Base-by-base conservation (phyloP, 2,113 vertebrate genomes). In the Alethe castanea region DNA sequence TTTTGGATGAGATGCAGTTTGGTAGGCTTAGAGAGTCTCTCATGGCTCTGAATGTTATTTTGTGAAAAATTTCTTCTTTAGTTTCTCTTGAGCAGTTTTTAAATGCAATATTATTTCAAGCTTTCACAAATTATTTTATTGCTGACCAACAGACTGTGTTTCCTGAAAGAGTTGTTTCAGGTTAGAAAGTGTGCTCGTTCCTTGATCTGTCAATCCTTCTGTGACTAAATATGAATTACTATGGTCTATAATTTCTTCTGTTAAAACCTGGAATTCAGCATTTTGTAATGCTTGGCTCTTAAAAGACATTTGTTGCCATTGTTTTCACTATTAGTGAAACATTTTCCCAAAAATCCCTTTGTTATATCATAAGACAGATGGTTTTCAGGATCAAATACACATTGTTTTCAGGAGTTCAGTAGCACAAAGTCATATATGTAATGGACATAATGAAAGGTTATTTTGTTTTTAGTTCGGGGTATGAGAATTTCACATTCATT, bases 381-480 rank as follows among this genome's bases (percentile, higher is more conserved):
- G 64, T 13, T 81, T 87, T 47, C 16, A 66, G 36, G n/a, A 60
- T 36, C 33, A 85, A 72, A 93, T 54, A 5, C 1, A 2, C 17
- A 16, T 19, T 53, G 6, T 9, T 94, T 93, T 66, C 40, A 82
- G 31, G 25, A n/a, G 17, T 48, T 73, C 59, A 35, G 67, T 73
- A 74, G 62, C 11, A 64, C 19, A 73, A 23, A n/a, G 6, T 5
- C 24, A 8, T n/a, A 38, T 44, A 42, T 31, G 6, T 29, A 70
- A 6, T 48, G 25, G 6, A 33, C 14, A 29, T 36, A 85, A 70
- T 13, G 5, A 53, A 45, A 65, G 0, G 0, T 78, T 50, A 12
- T 50, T 83, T 87, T 70, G 6, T 4, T 69, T 72, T 64, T 70
- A 48, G 11, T 33, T 85, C 85, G 12, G 5, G 4, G 3, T 73